Evolutionary conservation across 1,140 invertebrate species (phyloP), one percentile per base, ranked within the genome.

Genomic region (Globodera ellingtonae): DNA sequence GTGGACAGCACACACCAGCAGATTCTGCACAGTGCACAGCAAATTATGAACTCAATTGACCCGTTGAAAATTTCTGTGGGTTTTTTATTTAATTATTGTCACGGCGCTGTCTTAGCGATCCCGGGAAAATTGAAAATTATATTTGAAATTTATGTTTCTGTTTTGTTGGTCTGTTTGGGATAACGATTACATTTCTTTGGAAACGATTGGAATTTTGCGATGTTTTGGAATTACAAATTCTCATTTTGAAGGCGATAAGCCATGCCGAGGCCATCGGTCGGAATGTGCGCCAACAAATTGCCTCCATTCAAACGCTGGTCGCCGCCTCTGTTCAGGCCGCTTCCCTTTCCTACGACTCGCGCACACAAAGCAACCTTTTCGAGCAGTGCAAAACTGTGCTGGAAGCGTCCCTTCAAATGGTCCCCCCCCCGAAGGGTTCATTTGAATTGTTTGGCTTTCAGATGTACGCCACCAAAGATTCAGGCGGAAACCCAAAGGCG

Each of bases 261-360:
- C 95, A 98, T 91, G 94, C 96, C 0, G 95, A 98, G 91, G 94
- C 95, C 86, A 92, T 98, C 50, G 96, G 95, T 0, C 95, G 97
- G 89, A 91, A 93, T 46, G 94, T 96, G 0, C 93, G 92, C 47
- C 94, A 95, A 87, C 92, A 98, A 87, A 92, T 93, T 0, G 92
- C 92, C 56, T 95, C 94, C 85, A 93, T 94, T 84, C 94, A 96
- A 79, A 94, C 95, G 0, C 91, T 98, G 74, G 93, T 95, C 6
- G 91, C 92, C 8, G 93, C 93, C 47, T 93, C 94, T 0, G 93
- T 96, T 79, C 95, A 95, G 21, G 94, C 95, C 2, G 95, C 86
- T 94, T 95, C 95, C 85, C 94, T 95, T 89, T 56, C 66, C 59
- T 92, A 94, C 7, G 95, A 96, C 89, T 94, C 94, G 0, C 94